These are phyloP conservation scores for Globia sparganii DNA, from an alignment of 2,888 invertebrate species.

Conservation along the genomic window DNA sequence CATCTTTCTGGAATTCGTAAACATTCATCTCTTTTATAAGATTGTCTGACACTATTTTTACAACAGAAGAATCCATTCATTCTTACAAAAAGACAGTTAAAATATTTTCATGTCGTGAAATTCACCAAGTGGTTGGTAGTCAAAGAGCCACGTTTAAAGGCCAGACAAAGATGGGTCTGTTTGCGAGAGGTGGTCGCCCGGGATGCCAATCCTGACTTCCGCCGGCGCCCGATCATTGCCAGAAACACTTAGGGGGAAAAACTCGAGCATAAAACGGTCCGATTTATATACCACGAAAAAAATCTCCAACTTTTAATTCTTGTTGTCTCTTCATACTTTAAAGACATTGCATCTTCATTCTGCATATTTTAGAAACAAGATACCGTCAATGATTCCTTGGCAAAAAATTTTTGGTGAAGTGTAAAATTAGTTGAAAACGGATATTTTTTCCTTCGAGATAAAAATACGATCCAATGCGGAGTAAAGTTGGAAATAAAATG, in stretches of 20 bases:
- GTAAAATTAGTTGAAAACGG: slow-evolving; percentile 20
- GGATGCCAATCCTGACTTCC: slow-evolving; percentile 83
- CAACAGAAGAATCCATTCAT: slow-evolving; percentile 29
- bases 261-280: slow-evolving; percentile 52
- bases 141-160: slow-evolving; percentile 56
- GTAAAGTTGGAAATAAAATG: slow-evolving; percentile 68
- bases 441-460: slow-evolving; percentile 24
- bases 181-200: slow-evolving; percentile 80
- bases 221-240: slow-evolving; percentile 87
- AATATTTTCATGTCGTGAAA: slow-evolving; percentile 35
- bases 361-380: slow-evolving; percentile 33
- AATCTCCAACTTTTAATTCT: slow-evolving; percentile 26
- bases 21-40: background rate
- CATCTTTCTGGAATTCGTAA: background rate
- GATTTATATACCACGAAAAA: slow-evolving; percentile 41
- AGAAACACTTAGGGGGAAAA: slow-evolving; percentile 81
- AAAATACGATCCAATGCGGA: slow-evolving; percentile 55
- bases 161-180: slow-evolving; percentile 78
- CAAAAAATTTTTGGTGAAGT: slow-evolving; percentile 5
- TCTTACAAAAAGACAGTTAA: slow-evolving; percentile 38
- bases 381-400: background rate
- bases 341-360: background rate
- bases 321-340: slow-evolving; percentile 13
- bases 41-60: background rate
- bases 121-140: slow-evolving; percentile 30